Evolutionary conservation across 2,797 vertebrate species (phyloP).

Genomic region (Enteromius trimaculatus): DNA sequence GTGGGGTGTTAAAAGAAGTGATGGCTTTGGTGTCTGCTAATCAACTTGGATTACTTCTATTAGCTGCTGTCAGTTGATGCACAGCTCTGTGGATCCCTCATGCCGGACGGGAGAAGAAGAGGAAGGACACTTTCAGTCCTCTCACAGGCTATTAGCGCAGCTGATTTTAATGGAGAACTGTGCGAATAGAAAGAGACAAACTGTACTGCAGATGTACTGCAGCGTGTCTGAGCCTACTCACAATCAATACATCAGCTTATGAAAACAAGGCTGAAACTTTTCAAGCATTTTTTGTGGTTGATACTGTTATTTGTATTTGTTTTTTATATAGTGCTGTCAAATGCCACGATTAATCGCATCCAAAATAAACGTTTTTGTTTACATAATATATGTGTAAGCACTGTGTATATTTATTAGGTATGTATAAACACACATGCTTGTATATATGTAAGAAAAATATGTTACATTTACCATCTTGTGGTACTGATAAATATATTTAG

Average conservation of each 20-base stretch:
- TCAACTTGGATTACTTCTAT: conserved; percentile 60
- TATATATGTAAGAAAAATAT: too few relatives aligned
- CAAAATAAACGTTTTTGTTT: too few relatives aligned
- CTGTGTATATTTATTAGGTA: too few relatives aligned
- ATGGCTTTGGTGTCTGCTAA: conserved; percentile 57
- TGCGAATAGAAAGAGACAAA: conserved; percentile 42
- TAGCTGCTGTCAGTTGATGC: conserved; percentile 62
- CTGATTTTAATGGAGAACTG: conserved; percentile 39
- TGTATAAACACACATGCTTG: too few relatives aligned
- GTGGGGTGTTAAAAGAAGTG: conserved; percentile 57
- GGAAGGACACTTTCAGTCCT: conserved; percentile 42
- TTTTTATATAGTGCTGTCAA: background rate
- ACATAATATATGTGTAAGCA: too few relatives aligned
- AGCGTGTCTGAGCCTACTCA: background rate
- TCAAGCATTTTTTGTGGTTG: background rate
- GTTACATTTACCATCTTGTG: too few relatives aligned
- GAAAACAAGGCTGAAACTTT: background rate
- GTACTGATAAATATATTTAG: too few relatives aligned
- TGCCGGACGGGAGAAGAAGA: background rate
- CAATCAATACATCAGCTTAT: conserved; percentile 15
- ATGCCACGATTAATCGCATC: too few relatives aligned
- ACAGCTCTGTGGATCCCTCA: conserved; percentile 51
- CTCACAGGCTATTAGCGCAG: conserved; percentile 16
- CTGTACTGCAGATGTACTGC: conserved; percentile 40
- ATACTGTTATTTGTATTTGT: background rate